Percentiles rank a stretch among this genome's conserved stretches.
Conservation (phyloP, 35 echinoderm and acorn worm species). For the Antedon bifida region DNA sequence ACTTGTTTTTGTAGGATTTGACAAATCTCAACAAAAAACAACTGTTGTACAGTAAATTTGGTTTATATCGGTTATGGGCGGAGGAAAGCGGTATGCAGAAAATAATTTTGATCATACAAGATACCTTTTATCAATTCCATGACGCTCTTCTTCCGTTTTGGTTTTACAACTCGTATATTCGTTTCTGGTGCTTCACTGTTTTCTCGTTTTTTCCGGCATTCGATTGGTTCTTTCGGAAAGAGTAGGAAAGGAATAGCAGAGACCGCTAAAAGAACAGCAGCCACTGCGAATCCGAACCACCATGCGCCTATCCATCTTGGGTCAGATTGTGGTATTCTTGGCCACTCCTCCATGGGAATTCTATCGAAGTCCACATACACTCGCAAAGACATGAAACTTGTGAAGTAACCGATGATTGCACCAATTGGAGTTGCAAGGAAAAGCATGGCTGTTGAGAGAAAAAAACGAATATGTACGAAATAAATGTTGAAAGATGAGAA, state of each 20-base stretch:
- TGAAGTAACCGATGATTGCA: conserved; percentile 22
- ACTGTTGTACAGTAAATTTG: too few relatives aligned
- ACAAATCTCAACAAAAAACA: too few relatives aligned
- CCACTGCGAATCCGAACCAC: conserved; percentile 44
- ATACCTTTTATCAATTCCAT: background rate
- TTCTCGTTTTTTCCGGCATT: background rate
- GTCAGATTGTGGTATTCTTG: conserved; percentile 20
- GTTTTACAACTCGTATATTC: background rate
- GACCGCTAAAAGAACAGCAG: conserved; percentile 6
- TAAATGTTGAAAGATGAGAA: too few relatives aligned
- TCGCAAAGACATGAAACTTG: conserved; percentile 4
- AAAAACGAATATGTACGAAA: too few relatives aligned
- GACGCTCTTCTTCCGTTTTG: background rate
- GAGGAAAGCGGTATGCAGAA: too few relatives aligned
- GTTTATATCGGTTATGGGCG: too few relatives aligned
- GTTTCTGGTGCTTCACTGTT: background rate
- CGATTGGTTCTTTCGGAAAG: conserved; percentile 10
- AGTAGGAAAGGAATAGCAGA: conserved; percentile 25
- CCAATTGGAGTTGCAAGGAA: conserved; percentile 33
- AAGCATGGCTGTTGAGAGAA: conserved; percentile 21
- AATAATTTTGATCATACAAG: too few relatives aligned
- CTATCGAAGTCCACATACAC: conserved; percentile 47
- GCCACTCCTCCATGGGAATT: conserved; percentile 22
- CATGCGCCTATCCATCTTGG: conserved; percentile 68
- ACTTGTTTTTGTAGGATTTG: too few relatives aligned